phyloP scores from a whole-genome alignment of 2,888 invertebrate species.

The Eutolmus rufibarbis region DNA sequence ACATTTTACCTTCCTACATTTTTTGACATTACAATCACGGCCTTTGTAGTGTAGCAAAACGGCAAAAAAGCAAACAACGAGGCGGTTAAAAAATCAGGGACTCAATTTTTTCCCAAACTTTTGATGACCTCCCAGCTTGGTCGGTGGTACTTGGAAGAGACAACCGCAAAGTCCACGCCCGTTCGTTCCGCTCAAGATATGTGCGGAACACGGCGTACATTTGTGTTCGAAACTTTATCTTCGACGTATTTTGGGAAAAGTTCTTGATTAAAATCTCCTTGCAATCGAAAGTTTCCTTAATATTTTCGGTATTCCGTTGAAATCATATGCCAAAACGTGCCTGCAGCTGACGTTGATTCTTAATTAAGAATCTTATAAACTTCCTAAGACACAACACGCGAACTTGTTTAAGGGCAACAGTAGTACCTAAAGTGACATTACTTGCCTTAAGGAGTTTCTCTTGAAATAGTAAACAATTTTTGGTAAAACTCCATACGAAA shows the following conservation, averaged over 20 bases:
- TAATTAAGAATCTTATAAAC: not conserved
- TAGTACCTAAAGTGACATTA: not conserved
- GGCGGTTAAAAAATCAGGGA: not conserved
- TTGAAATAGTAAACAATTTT: not conserved
- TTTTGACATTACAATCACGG: not conserved
- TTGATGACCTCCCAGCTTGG: not conserved
- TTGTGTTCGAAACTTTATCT: not conserved
- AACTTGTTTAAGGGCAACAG: not conserved
- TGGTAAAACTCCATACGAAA: not conserved
- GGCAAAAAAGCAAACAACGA: not conserved
- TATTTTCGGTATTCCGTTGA: not conserved
- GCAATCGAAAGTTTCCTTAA: not conserved
- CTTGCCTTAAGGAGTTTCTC: not conserved
- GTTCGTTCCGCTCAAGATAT: not conserved
- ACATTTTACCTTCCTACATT: not conserved
- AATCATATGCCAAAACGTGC: not conserved
- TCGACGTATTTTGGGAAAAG: not conserved
- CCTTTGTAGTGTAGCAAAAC: not conserved
- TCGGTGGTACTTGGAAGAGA: not conserved
- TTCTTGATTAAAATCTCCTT: not conserved
- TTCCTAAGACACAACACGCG: not conserved
- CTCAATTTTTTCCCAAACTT: not conserved
- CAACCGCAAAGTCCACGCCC: not conserved
- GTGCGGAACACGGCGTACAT: not conserved
- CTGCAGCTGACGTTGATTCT: not conserved